Percentiles rank a stretch among this genome's conserved stretches.
Conservation (phyloP, 1,140 invertebrate species). For the Thalassaphorura encarpata region DNA sequence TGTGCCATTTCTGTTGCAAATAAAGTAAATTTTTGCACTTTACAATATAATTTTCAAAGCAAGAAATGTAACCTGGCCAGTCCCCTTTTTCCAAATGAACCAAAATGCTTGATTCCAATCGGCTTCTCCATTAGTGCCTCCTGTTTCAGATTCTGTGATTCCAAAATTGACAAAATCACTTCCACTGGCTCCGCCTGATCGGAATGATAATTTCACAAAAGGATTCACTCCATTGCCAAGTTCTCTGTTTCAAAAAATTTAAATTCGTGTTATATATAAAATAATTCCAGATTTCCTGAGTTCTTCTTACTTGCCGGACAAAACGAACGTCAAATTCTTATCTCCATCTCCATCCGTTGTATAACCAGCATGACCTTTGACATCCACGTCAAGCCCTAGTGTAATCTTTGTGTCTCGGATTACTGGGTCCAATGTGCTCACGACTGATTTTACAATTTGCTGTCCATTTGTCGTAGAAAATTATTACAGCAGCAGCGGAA, state of each 20-base stretch:
- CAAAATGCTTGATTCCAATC: conserved; percentile 13
- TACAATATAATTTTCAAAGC: not conserved
- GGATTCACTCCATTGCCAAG: not conserved
- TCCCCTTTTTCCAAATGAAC: conserved; percentile 19
- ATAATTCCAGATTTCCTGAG: not conserved
- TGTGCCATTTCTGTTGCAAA: not conserved
- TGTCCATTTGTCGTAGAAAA: no score
- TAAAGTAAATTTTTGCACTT: not conserved
- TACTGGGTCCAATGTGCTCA: not conserved
- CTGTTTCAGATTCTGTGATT: conserved; percentile 1
- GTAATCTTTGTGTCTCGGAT: conserved; percentile 1
- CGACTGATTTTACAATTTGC: conserved; percentile 1
- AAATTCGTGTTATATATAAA: not conserved
- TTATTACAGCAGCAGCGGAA: no score
- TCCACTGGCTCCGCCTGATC: not conserved
- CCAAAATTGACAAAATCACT: conserved; percentile 2
- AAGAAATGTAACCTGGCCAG: conserved; percentile 6
- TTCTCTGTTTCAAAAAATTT: conserved; percentile 5
- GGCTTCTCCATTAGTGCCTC: not conserved
- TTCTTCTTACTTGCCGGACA: not conserved
- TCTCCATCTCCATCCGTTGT: not conserved
- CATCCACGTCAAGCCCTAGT: not conserved
- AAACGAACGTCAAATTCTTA: not conserved
- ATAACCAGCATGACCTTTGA: not conserved
- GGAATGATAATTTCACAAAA: conserved; percentile 7